phyloP scores from a whole-genome alignment of 2,113 vertebrate genomes.

The Dicerorhinus sumatrensis region DNA sequence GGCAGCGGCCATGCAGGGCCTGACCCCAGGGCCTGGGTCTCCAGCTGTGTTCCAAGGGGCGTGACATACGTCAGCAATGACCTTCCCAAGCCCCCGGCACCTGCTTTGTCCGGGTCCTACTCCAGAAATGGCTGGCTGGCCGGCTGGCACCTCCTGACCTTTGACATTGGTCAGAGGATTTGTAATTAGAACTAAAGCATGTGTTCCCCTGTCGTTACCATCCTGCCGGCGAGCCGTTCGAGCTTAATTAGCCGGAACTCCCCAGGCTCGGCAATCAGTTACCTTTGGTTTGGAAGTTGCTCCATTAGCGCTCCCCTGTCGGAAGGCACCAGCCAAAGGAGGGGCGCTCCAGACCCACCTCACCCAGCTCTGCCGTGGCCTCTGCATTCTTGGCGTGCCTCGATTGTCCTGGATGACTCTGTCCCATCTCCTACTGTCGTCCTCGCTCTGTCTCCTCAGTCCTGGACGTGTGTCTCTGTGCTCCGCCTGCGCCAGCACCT shows the following conservation, averaged over 20 bases:
- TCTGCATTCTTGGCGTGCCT: accelerated
- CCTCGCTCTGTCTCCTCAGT: accelerated
- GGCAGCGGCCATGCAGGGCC: background rate
- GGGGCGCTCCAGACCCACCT: background rate
- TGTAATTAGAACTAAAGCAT: constrained; percentile 66
- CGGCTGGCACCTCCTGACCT: background rate
- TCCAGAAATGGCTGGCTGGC: background rate
- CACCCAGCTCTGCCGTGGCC: background rate
- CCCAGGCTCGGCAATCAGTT: background rate
- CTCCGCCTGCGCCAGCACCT: background rate
- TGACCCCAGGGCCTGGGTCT: background rate
- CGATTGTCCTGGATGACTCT: background rate
- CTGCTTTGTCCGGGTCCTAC: background rate
- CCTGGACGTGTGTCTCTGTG: background rate
- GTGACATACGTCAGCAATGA: background rate
- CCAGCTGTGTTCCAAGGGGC: background rate
- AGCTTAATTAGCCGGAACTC: constrained; percentile 63
- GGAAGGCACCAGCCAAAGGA: background rate
- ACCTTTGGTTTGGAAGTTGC: background rate
- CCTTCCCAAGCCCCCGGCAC: accelerated
- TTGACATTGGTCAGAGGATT: constrained; percentile 3
- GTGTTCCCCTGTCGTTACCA: background rate
- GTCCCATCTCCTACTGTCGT: no score
- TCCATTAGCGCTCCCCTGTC: no score
- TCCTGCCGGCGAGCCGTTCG: background rate